Conservation (phyloP, 2,888 invertebrate genomes). For the Pheosia tremula region DNA sequence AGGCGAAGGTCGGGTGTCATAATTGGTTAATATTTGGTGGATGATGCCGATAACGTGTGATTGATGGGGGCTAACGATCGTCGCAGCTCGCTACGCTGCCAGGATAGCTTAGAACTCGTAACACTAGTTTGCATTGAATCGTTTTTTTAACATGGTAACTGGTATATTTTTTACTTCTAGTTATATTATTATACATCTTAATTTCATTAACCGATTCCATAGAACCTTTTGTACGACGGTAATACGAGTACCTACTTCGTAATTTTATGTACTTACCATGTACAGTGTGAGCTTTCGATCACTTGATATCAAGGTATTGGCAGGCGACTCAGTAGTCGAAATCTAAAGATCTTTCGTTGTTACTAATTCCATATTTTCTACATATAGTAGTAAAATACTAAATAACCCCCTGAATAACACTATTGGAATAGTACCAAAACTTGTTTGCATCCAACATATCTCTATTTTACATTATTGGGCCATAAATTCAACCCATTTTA, state of each 20-base stretch:
- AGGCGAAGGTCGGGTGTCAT: slow-evolving; percentile 56
- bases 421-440: slow-evolving; percentile 54
- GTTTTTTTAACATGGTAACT: too few relatives aligned
- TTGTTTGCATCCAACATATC: slow-evolving; percentile 40
- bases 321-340: background rate
- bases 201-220: too few relatives aligned
- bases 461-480: slow-evolving; percentile 45
- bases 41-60: slow-evolving; percentile 76
- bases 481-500: slow-evolving; percentile 37
- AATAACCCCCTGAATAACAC: slow-evolving; percentile 30
- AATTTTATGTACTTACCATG: too few relatives aligned
- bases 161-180: too few relatives aligned
- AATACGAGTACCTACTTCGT: slow-evolving; percentile 9
- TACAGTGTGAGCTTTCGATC: too few relatives aligned
- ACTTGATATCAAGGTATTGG: too few relatives aligned
- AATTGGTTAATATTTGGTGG: slow-evolving; percentile 75
- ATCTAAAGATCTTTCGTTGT: too few relatives aligned
- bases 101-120: slow-evolving; percentile 34
- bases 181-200: too few relatives aligned
- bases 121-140: background rate
- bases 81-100: slow-evolving; percentile 25
- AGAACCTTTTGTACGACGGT: too few relatives aligned
- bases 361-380: too few relatives aligned
- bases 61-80: slow-evolving; percentile 73
- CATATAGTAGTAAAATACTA: slow-evolving; percentile 15